Base-by-base conservation (phyloP, 2,797 vertebrate genomes). In the Esox lucius region DNA sequence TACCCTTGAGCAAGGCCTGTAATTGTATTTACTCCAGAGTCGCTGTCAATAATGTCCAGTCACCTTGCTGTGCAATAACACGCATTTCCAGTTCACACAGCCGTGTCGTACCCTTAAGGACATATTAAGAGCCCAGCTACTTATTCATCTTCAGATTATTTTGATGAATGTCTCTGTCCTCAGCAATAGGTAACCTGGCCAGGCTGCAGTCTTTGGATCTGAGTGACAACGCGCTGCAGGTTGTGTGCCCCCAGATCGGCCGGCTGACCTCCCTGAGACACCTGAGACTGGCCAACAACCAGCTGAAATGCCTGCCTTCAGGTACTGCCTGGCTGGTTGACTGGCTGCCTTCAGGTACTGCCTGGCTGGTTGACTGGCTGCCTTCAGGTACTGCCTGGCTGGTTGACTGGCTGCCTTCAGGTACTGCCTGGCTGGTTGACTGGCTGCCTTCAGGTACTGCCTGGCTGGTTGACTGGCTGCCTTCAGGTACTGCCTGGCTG, bases 161-260 rank as follows among this genome's bases (percentile, higher is more conserved):
- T 39, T 39, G 35, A 39, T n/a, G n/a, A n/a, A 39, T 39, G 35
- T 39, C 35, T 39, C 7, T 61, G 59, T 82, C 67, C 48, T 5
- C 83, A 99, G 98, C 96, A 67, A 97, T 99, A 80, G 96, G 97
- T 79, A 96, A 96, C 80, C 86, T 99, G 76, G 92, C 94, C 85
- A 95, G 96, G 82, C 95, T 99, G 80, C 97, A 98, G 90, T 98
- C 95, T 22, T 79, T 99, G 90, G 98, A 99, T 86, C 92, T 99
- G 76, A 99, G 97, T 88, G 96, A 96, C 84, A 99, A 99, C 75
- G 95, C 95, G 76, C 95, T 99, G 71, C 96, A 97, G 89, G 86
- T 97, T 1, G 93, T 99, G 75, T 98, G 97, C 87, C 96, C 97
- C 0, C 96, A 98, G 90, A 95, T 99, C n/a, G 96, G 97, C 73